Base-by-base conservation (phyloP, 2,888 invertebrate genomes). In the Nowickia ferox region DNA sequence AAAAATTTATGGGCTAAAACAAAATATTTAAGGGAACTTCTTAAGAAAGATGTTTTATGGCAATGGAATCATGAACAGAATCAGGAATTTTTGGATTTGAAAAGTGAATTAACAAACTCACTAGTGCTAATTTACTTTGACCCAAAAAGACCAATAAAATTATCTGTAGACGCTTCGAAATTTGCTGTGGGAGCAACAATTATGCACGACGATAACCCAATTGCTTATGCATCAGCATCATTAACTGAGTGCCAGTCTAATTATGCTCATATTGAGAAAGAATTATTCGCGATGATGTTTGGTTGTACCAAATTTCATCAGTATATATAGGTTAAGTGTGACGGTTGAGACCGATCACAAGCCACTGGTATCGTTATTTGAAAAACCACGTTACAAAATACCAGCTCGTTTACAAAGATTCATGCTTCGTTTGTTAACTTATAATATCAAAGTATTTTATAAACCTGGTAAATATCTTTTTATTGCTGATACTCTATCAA, bases 291-390 rank as follows among this genome's bases (percentile, higher is more conserved):
- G 5, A 46, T 46, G 3, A 2, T 46, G 13, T 46, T 46, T 13
- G 46, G 46, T 11, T 46, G 46, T 46, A 46, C 46, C 5, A 11
- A 13, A 13, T 46, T 46, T 13, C 46, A 46, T 46, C 46, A 46
- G 3, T 46, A 46, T 13, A 46, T 46, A 13, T 46, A 46, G 15
- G 15, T 15, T 44, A 44, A 2, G 11, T 10, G 44, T 5, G 44
- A 10, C 11, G 11, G 44, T 44, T 9, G 44, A 44, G 11, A 44
- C 44, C 11, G 71, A 79, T 51, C 63, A 63, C 42, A 63, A 68
- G 44, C 69, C 78, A 11, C 61, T 86, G 44, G 80, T 88, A 15
- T 69, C 83, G 44, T 48, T 77, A 17, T 77, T 68, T 57, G 30
- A 68, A 22, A 68, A 68, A 6, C 77, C 66, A 15, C 59, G 68